phyloP scores from a whole-genome alignment of 1,140 invertebrate species.

The Drosophila subobscura region DNA sequence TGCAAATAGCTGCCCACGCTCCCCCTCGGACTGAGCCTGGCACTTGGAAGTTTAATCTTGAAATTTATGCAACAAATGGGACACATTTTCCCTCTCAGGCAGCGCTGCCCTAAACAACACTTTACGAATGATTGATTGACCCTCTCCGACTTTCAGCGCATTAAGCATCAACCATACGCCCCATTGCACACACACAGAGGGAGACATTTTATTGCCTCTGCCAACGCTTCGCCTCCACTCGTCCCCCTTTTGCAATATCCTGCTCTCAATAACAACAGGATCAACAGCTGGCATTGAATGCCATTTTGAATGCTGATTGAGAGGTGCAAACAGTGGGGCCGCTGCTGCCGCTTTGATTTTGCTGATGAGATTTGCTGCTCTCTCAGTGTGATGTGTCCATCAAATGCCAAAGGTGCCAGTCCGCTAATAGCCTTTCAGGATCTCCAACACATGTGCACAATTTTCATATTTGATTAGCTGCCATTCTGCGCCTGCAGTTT shows the following conservation, averaged over 20 bases:
- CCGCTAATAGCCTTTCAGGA: conserved; percentile 22
- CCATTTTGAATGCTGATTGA: conserved; percentile 44
- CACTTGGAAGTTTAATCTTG: too few relatives aligned
- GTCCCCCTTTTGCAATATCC: conserved; percentile 35
- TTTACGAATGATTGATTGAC: conserved; percentile 59
- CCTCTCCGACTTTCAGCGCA: conserved; percentile 20
- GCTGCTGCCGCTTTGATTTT: too few relatives aligned
- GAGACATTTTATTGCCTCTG: conserved; percentile 14
- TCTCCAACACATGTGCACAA: conserved; percentile 10
- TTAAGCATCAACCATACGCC: conserved; percentile 58
- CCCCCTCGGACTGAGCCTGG: too few relatives aligned
- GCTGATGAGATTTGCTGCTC: conserved; percentile 20
- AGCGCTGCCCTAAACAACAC: conserved; percentile 13
- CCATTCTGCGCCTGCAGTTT: neutral
- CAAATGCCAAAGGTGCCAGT: conserved; percentile 57
- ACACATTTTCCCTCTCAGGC: conserved; percentile 20
- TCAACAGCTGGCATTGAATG: conserved; percentile 31
- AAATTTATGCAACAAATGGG: conserved; percentile 22
- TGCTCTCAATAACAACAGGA: conserved; percentile 2
- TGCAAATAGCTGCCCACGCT: conserved; percentile 29
- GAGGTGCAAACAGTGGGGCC: too few relatives aligned
- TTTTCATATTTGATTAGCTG: conserved; percentile 47
- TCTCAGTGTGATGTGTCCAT: too few relatives aligned
- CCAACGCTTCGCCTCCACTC: too few relatives aligned
- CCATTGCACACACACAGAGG: conserved; percentile 39